phyloP scores from a whole-genome alignment of 2,888 invertebrate genomes.

The Dryobota labecula region DNA sequence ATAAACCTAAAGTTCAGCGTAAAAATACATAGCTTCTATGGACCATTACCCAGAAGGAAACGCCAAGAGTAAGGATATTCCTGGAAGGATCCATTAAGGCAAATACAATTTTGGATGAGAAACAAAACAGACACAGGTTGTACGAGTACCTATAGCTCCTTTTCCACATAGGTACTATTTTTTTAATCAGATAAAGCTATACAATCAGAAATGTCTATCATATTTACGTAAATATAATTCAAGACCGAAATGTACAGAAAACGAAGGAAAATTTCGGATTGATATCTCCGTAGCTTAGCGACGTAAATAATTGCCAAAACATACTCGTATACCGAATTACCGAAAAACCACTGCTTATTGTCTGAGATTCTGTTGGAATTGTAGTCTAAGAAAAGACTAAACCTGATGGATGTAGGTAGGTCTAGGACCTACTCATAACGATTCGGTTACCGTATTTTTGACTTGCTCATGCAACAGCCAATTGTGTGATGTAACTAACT shows the following conservation, averaged over 20 bases:
- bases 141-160: neutral
- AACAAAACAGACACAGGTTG: neutral
- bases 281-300: neutral
- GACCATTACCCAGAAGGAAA: neutral
- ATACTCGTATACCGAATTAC: neutral
- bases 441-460: too few relatives aligned
- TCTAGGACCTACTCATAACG: neutral
- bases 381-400: neutral
- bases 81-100: neutral
- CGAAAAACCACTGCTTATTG: neutral
- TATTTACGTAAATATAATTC: neutral
- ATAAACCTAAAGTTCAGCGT: neutral
- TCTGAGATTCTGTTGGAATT: neutral
- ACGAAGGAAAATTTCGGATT: neutral
- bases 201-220: neutral
- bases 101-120: neutral
- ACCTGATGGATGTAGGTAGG: neutral
- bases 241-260: neutral
- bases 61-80: neutral
- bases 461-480: neutral
- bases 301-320: constrained; percentile 2
- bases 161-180: neutral
- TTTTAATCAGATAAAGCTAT: neutral
- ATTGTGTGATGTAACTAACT: neutral
- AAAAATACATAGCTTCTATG: neutral